Evolutionary conservation across 1,140 invertebrate genomes (phyloP).

Genomic region (Cotesia typhae): DNA sequence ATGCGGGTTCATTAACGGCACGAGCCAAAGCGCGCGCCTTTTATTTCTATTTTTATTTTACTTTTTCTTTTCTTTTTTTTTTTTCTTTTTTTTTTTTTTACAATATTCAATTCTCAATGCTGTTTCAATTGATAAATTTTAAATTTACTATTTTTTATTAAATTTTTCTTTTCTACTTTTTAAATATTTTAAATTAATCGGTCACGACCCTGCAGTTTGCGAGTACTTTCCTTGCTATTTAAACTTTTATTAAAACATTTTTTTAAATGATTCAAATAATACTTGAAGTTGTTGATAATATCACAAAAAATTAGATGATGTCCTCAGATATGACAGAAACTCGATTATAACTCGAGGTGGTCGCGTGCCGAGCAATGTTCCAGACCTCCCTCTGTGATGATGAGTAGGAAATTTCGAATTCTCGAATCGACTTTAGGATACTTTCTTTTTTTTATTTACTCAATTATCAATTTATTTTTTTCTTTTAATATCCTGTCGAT

Average conservation of each 20-base stretch:
- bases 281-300: conserved; percentile 1
- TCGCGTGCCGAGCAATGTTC: conserved; percentile 42
- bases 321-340: conserved; percentile 12
- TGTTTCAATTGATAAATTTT: conserved; percentile 19
- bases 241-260: conserved; percentile 14
- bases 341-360: conserved; percentile 31
- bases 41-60: neutral
- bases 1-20: conserved; percentile 66
- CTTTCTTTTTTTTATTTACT: too few species aligned
- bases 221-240: too few species aligned
- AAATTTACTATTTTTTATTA: too few species aligned
- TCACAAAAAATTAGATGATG: neutral
- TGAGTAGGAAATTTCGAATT: too few species aligned
- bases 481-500: too few species aligned
- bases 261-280: neutral
- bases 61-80: neutral
- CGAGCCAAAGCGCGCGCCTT: conserved; percentile 58
- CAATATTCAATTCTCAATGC: conserved; percentile 22
- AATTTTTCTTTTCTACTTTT: too few species aligned
- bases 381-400: conserved; percentile 32
- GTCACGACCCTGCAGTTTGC: too few species aligned
- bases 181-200: too few species aligned
- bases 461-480: too few species aligned
- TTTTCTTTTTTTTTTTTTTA: neutral
- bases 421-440: too few species aligned